Conservation (phyloP, 2,797 vertebrate genomes). For the Sphenopsis melanotis region DNA sequence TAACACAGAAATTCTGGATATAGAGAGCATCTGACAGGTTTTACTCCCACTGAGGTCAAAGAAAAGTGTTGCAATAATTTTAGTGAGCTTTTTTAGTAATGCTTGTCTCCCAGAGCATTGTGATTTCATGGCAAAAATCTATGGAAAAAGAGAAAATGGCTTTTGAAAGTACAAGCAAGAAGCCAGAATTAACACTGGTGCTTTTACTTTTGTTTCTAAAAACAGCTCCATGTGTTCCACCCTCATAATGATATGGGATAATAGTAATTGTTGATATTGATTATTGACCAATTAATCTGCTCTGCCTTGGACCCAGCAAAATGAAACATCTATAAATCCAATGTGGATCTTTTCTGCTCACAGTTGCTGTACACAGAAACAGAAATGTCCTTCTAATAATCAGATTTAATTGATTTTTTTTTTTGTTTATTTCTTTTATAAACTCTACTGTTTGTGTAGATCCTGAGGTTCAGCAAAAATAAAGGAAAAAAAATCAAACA, state of each 20-base stretch:
- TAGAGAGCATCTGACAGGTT: background rate
- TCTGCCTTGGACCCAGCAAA: background rate
- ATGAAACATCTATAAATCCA: background rate
- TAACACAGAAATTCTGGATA: background rate
- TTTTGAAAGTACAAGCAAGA: background rate
- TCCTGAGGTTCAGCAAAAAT: too few relatives aligned
- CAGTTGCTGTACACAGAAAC: background rate
- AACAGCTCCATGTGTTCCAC: background rate
- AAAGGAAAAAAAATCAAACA: background rate
- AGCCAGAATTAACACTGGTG: background rate
- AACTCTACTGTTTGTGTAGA: too few relatives aligned
- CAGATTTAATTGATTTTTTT: background rate
- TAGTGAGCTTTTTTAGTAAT: background rate
- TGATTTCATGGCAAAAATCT: background rate
- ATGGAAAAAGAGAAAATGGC: background rate
- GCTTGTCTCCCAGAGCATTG: rapidly evolving
- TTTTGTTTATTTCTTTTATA: background rate
- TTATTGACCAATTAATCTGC: background rate
- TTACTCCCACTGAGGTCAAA: background rate
- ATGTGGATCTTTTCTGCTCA: background rate
- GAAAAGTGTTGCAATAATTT: background rate
- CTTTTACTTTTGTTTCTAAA: background rate
- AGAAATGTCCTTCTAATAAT: background rate
- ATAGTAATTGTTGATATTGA: too few relatives aligned
- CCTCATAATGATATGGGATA: background rate